Conservation (phyloP, 2,888 invertebrate genomes). For the Apamea sordens region DNA sequence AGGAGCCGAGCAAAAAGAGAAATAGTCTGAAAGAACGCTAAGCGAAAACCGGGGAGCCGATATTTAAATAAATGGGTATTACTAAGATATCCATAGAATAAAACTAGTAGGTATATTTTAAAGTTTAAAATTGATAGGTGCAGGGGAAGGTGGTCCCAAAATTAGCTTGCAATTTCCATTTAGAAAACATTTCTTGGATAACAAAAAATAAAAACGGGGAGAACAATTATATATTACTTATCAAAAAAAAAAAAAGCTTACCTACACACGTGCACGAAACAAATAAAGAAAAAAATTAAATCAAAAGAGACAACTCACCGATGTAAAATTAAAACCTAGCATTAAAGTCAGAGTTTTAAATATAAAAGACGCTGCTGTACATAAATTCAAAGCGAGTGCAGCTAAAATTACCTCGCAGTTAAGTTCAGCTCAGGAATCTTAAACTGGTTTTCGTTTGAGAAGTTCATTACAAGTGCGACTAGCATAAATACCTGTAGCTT, state of each 20-base stretch:
- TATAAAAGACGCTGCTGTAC: not conserved
- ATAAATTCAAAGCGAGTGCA: slow-evolving; percentile 8
- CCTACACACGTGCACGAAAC: too few species aligned
- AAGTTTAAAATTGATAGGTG: too few species aligned
- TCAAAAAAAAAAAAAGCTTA: not conserved
- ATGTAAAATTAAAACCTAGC: not conserved
- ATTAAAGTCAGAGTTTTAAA: not conserved
- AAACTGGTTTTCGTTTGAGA: slow-evolving; percentile 16
- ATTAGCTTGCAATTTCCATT: not conserved
- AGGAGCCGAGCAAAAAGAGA: too few species aligned
- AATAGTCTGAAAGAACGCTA: too few species aligned
- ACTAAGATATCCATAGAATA: not conserved
- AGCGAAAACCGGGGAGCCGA: too few species aligned
- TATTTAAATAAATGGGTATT: not conserved
- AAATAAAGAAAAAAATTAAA: too few species aligned
- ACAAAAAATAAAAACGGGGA: not conserved
- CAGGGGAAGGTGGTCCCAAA: not conserved
- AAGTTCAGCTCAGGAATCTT: slow-evolving; percentile 3
- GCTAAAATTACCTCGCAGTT: slow-evolving; percentile 9
- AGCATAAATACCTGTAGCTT: slow-evolving; percentile 41
- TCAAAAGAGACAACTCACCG: not conserved
- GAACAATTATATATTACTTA: not conserved
- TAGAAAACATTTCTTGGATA: too few species aligned
- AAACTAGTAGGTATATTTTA: not conserved
- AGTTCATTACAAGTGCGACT: slow-evolving; percentile 16